These are phyloP conservation scores for Albula glossodonta DNA, from an alignment of 2,113 vertebrate genomes.

Conservation along the genomic window DNA sequence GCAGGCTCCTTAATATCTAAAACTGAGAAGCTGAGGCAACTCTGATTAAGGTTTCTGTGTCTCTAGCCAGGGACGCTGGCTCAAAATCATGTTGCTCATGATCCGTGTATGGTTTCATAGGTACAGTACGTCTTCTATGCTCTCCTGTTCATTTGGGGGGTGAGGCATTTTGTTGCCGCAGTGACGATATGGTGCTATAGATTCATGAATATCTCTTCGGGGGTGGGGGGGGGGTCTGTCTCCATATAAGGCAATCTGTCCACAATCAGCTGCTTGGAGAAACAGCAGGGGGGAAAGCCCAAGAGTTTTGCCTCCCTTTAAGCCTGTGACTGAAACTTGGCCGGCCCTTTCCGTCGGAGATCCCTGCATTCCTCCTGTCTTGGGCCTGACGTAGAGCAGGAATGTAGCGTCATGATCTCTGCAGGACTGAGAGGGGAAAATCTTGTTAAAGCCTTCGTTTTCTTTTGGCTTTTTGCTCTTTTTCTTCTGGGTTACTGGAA, in stretches of 20 bases:
- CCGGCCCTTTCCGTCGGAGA: background rate
- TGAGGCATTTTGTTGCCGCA: too few relatives aligned
- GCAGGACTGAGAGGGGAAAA: background rate
- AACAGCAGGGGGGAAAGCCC: background rate
- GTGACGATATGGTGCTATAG: background rate
- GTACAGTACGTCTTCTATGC: too few relatives aligned
- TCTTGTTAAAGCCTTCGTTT: background rate
- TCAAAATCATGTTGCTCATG: too few relatives aligned
- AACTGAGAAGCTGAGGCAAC: too few relatives aligned
- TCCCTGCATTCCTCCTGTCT: background rate
- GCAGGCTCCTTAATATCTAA: background rate
- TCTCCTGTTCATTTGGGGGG: too few relatives aligned
- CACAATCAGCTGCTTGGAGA: background rate
- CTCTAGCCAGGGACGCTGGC: too few relatives aligned
- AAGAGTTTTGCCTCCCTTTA: background rate
- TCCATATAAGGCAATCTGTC: background rate
- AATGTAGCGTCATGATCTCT: background rate
- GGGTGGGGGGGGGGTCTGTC: background rate
- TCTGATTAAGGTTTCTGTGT: too few relatives aligned
- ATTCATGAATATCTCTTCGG: background rate
- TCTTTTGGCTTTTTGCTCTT: background rate
- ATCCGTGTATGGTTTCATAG: too few relatives aligned
- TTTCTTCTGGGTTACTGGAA: slow-evolving; percentile 12
- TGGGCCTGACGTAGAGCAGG: background rate
- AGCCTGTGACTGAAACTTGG: background rate